phyloP scores from a whole-genome alignment of 2,888 invertebrate species.

The Drosophila neonasuta region DNA sequence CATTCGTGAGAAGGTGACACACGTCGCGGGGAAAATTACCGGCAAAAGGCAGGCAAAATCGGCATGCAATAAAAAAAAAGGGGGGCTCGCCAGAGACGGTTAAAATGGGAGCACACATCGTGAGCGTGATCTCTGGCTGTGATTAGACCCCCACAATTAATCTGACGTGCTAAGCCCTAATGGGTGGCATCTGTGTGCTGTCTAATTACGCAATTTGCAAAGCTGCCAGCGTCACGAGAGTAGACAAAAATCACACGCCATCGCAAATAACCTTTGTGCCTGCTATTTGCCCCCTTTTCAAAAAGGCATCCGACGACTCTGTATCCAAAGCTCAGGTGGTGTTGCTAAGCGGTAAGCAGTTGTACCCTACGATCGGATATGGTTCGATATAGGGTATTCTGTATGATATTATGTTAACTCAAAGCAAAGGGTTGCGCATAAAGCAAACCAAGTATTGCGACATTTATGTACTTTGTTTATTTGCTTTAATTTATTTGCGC shows the following conservation, averaged over 20 bases:
- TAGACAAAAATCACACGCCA: slow-evolving; percentile 11
- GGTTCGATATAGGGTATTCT: neutral
- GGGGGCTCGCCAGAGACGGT: slow-evolving; percentile 37
- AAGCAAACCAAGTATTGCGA: neutral
- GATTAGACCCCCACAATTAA: neutral
- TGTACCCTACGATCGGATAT: slow-evolving; percentile 21
- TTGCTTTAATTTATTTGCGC: neutral
- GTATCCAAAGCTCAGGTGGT: neutral
- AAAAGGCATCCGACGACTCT: neutral
- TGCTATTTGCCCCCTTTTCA: neutral
- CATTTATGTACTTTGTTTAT: neutral
- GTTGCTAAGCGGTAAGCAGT: slow-evolving; percentile 31
- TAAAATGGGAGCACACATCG: neutral
- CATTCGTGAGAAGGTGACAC: slow-evolving; percentile 9
- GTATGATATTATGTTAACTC: too few relatives aligned
- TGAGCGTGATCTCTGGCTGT: slow-evolving; percentile 10
- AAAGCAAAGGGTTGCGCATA: neutral
- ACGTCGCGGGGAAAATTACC: slow-evolving; percentile 23
- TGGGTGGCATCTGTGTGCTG: slow-evolving; percentile 6
- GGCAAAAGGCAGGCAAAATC: slow-evolving; percentile 4
- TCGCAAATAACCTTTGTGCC: slow-evolving; percentile 13
- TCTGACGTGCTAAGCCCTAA: slow-evolving; percentile 13
- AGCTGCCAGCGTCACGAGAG: slow-evolving; percentile 9
- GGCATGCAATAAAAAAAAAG: neutral
- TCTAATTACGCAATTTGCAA: slow-evolving; percentile 14